Base-by-base conservation (phyloP, 2,888 invertebrate species). In the Dasysyrphus tricinctus region DNA sequence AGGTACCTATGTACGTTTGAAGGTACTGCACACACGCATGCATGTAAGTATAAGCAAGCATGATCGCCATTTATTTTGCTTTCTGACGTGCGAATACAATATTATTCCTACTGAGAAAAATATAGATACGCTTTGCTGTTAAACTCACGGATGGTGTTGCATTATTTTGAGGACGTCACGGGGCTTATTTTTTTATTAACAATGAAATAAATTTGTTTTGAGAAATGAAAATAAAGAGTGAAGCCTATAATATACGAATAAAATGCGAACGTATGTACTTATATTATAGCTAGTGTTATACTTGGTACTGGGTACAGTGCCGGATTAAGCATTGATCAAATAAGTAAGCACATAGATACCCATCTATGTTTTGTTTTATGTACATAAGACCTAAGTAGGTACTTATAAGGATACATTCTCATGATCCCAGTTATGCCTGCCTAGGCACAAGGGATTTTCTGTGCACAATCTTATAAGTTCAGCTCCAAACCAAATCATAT, bases 31-130 rank as follows among this genome's bases (percentile, higher is more conserved):
- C 51, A 54, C 63, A 85, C 81, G 69, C 74, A 81, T 69, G 69
- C 74, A 81, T 69, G 74, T 81, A 78, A 11, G 16, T n/a, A n/a
- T n/a, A 44, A 6, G 8, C 11, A 56, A 81, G 85, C 75, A 75
- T 79, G 86, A 79, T 82, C 82, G 72, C 81, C 82, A 79, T 86
- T 86, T 86, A 79, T 82, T 86, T 82, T 82, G 24, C 74, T 70
- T 44, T 65, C 19, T 63, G 14, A 61, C 39, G 69, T 63, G 49
- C 61, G 29, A 69, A 77, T 32, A 77, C 69, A 76, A 79, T 75
- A 49, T 51, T 24, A 24, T 3, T 5, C 24, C 11, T 12, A 19
- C 70, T 16, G 63, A 57, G 14, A 39, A 39, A 44, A 72, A 34
- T 24, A 32, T 7, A 32, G 6, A 32, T 32, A 37, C 32, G 16